Conservation (phyloP, 2,797 vertebrate species). For the Lacerta agilis region DNA sequence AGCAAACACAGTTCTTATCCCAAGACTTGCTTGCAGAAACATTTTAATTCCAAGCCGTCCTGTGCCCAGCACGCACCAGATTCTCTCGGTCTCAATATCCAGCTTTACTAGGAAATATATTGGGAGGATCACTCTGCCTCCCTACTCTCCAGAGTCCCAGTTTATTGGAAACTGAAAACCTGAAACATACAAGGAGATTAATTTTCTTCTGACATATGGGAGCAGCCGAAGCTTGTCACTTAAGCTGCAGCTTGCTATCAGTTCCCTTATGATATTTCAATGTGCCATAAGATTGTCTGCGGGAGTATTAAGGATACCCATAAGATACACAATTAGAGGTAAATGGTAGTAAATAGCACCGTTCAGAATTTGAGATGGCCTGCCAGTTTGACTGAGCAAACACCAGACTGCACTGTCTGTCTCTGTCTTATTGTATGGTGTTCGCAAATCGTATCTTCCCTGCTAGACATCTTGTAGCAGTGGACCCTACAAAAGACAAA, state of each 20-base stretch:
- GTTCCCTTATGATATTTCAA: constrained; percentile 69
- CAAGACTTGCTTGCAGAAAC: not conserved
- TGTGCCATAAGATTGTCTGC: constrained; percentile 71
- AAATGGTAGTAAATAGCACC: not conserved
- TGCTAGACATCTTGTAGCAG: not conserved
- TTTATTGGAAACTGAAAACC: constrained; percentile 62
- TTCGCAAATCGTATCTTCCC: not conserved
- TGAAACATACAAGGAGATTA: constrained; percentile 61
- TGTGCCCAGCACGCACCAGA: not conserved
- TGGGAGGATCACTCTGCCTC: constrained; percentile 49
- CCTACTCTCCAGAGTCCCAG: constrained; percentile 45
- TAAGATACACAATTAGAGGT: constrained; percentile 13
- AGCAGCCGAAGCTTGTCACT: constrained; percentile 53
- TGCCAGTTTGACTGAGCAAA: not conserved
- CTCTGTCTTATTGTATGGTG: not conserved
- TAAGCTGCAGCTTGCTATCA: constrained; percentile 72
- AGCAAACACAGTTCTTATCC: not conserved
- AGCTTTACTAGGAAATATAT: constrained; percentile 48
- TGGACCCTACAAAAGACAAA: too few relatives aligned
- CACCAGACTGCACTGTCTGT: not conserved
- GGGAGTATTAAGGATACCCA: constrained; percentile 37
- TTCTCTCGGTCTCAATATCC: constrained; percentile 29
- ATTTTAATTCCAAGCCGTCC: not conserved
- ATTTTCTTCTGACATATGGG: constrained; percentile 51
- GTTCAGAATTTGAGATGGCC: not conserved